Evolutionary conservation across 2,113 vertebrate genomes (phyloP).

Genomic region (Otis tarda): DNA sequence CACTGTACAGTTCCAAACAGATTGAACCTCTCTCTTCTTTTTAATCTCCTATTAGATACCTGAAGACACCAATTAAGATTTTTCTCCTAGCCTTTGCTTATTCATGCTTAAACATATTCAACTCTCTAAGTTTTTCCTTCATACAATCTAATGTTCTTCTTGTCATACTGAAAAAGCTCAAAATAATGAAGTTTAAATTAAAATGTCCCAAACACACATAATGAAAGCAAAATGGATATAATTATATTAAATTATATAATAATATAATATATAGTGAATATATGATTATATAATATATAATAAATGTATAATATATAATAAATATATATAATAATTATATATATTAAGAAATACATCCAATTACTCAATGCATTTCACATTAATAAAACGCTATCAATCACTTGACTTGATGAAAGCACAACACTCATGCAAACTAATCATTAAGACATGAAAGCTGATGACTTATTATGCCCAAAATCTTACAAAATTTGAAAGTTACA

Average conservation of each 20-base stretch:
- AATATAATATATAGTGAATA: too few species aligned
- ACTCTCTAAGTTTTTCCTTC: neutral
- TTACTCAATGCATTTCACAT: neutral
- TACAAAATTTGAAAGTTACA: neutral
- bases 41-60: neutral
- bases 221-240: neutral
- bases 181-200: constrained; percentile 3
- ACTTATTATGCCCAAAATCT: neutral
- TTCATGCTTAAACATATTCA: neutral
- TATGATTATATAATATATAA: too few species aligned
- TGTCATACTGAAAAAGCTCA: neutral
- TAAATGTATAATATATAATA: too few species aligned
- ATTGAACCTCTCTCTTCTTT: neutral
- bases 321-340: too few species aligned
- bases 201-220: neutral
- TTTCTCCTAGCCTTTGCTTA: neutral
- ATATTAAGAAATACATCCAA: neutral
- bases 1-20: neutral
- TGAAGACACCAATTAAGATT: neutral
- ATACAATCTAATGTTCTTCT: neutral
- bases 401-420: neutral
- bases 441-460: neutral
- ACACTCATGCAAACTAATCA: neutral
- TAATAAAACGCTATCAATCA: neutral
- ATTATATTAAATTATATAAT: too few species aligned